phyloP scores from a whole-genome alignment of 2,888 invertebrate species.

The Metallyticus violacea region DNA sequence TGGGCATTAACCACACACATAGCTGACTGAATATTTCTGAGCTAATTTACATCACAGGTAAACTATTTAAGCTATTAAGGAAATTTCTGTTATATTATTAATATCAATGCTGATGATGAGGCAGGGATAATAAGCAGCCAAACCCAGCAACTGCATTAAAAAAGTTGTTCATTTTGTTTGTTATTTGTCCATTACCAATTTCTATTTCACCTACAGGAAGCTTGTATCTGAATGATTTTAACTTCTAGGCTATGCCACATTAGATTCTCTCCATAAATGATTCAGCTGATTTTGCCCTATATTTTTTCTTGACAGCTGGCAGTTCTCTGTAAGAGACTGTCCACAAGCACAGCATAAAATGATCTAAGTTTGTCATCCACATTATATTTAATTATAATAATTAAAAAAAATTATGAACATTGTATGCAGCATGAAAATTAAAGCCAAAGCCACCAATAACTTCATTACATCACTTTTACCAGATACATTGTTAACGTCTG shows the following conservation, averaged over 20 bases:
- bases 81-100: background rate
- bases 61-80: background rate
- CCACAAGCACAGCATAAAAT: background rate
- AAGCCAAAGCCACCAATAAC: background rate
- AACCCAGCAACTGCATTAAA: background rate
- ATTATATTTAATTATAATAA: background rate
- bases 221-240: background rate
- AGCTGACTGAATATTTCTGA: background rate
- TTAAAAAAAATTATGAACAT: background rate
- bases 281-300: background rate
- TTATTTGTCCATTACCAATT: background rate
- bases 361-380: too few species aligned
- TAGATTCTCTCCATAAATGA: background rate
- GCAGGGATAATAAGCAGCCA: background rate
- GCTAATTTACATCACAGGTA: background rate
- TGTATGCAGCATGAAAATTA: background rate
- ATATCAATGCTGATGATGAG: background rate
- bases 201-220: background rate
- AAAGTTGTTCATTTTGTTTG: background rate
- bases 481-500: too few species aligned
- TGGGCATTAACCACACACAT: background rate
- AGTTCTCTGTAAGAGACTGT: too few species aligned
- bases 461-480: background rate
- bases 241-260: background rate
- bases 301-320: background rate